A percentile compares a stretch with the other conserved stretches of the same genome.
phyloP scores from a whole-genome alignment of 2,797 vertebrate genomes.

The Phrynocephalus vlangalii region DNA sequence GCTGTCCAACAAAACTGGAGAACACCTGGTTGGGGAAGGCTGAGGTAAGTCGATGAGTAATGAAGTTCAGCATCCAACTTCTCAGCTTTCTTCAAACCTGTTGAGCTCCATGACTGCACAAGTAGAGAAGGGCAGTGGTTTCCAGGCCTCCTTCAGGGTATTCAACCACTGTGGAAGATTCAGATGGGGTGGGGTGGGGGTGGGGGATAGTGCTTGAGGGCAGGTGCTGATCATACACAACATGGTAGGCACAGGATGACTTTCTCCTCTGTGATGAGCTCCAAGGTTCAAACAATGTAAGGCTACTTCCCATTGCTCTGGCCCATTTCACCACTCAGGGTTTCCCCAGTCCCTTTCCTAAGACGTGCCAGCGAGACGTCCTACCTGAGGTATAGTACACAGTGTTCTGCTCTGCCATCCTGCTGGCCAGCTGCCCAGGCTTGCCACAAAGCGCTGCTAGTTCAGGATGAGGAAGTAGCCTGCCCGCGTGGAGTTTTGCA shows the following conservation, averaged over 20 bases:
- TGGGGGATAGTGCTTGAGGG: no score
- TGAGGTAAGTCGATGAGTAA: not conserved
- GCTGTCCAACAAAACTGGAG: not conserved
- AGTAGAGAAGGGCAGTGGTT: not conserved
- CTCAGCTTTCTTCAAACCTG: not conserved
- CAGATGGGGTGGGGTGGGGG: not conserved
- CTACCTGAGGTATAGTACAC: slow-evolving; percentile 37
- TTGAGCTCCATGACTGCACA: not conserved
- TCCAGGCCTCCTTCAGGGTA: not conserved
- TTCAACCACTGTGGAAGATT: not conserved
- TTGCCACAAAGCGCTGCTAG: slow-evolving; percentile 26
- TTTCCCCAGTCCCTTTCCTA: slow-evolving; percentile 3
- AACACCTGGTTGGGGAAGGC: not conserved
- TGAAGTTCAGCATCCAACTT: not conserved
- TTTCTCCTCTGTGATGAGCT: not conserved
- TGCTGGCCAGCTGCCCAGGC: slow-evolving; percentile 16
- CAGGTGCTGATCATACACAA: not conserved
- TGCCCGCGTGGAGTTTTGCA: slow-evolving; percentile 33
- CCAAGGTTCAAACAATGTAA: not conserved
- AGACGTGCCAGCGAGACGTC: not conserved
- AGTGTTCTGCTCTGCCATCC: not conserved
- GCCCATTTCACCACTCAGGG: not conserved
- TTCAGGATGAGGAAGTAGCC: slow-evolving; percentile 46
- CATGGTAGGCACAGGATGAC: not conserved
- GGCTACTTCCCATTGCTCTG: not conserved